Percentiles rank a stretch among this genome's conserved stretches.
Evolutionary conservation across 2,797 vertebrate genomes (phyloP).

Genomic region (Ctenochaetus hawaiiensis): DNA sequence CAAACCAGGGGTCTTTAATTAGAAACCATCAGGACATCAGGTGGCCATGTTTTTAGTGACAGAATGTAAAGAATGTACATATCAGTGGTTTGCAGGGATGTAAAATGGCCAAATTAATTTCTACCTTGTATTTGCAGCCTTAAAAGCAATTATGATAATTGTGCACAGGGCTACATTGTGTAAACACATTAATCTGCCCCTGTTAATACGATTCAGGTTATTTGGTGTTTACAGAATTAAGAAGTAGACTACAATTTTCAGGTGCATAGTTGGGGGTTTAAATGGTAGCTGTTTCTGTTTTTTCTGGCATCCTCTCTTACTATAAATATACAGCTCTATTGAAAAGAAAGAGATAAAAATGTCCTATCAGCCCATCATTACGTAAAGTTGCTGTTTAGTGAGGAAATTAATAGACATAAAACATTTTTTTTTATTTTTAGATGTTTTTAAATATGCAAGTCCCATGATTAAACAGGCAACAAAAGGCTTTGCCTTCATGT

Average conservation of each 20-base stretch:
- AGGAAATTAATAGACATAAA: background rate
- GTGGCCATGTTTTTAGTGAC: no score
- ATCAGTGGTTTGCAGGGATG: no score
- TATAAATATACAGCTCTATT: background rate
- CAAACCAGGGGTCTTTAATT: no score
- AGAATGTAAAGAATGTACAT: no score
- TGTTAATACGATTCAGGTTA: conserved; percentile 55
- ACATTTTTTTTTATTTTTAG: background rate
- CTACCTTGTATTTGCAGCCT: conserved; percentile 32
- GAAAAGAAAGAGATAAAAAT: background rate
- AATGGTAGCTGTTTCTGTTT: background rate
- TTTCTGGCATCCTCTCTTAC: background rate
- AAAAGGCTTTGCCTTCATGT: background rate
- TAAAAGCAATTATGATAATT: conserved; percentile 67
- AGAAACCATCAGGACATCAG: no score
- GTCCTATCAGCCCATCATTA: background rate
- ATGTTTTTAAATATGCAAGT: background rate
- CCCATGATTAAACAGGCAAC: background rate
- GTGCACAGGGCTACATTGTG: conserved; percentile 25
- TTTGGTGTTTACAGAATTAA: conserved; percentile 43
- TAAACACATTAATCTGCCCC: conserved; percentile 69
- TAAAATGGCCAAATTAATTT: no score
- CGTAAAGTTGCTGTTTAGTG: background rate
- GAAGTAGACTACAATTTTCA: conserved; percentile 6
- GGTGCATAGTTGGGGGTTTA: background rate